Conservation (phyloP, 2,113 vertebrate genomes). For the Cyanistes caeruleus region DNA sequence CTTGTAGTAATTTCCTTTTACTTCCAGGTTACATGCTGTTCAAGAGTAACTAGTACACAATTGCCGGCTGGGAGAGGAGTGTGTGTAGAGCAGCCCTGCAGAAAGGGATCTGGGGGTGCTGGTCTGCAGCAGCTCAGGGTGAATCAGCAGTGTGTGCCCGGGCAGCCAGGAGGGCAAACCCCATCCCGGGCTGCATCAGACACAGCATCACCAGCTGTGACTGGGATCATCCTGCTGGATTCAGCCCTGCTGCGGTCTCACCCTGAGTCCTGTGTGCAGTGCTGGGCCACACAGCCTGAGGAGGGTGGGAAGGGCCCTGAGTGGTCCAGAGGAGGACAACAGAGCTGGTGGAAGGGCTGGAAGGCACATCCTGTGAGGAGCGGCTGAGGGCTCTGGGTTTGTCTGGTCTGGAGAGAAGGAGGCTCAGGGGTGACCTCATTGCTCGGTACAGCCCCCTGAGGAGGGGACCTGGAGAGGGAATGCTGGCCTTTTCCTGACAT, state of each 20-base stretch:
- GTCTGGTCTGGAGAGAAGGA: not conserved
- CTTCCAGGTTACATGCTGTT: not conserved
- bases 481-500: not conserved
- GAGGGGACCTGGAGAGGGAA: not conserved
- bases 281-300: not conserved
- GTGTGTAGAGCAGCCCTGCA: not conserved
- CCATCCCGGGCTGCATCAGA: not conserved
- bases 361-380: not conserved
- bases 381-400: fast-evolving
- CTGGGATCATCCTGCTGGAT: not conserved
- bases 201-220: not conserved
- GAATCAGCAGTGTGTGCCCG: not conserved
- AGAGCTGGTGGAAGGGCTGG: not conserved
- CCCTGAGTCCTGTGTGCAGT: not conserved
- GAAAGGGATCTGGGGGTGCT: not conserved
- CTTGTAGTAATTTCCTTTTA: not conserved
- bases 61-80: fast-evolving
- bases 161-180: not conserved
- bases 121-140: fast-evolving
- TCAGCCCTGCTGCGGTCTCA: fast-evolving
- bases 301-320: not conserved
- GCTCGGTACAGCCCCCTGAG: not conserved
- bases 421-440: not conserved
- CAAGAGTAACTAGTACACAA: fast-evolving
- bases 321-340: not conserved